These are phyloP conservation scores for Hafferia zeledoni DNA, from an alignment of 2,797 vertebrate genomes.

Conservation along the genomic window DNA sequence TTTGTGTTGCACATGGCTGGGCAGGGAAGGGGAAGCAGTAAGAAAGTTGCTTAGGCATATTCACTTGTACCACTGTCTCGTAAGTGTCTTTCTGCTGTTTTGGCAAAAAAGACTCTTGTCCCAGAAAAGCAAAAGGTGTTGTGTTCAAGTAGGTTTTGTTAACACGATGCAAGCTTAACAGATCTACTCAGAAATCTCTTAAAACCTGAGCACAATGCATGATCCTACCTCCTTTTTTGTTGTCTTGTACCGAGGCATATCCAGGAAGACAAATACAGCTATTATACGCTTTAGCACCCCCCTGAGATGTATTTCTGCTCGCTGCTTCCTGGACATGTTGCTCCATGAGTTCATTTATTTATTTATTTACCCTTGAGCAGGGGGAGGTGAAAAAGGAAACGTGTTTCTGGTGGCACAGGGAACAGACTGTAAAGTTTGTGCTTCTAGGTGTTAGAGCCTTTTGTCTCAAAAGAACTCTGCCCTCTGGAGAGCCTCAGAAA, in stretches of 20 bases:
- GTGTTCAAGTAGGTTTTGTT: not conserved
- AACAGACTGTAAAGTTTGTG: conserved; percentile 13
- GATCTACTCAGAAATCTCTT: conserved; percentile 31
- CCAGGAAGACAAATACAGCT: conserved; percentile 56
- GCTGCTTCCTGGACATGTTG: conserved; percentile 1
- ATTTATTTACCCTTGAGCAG: not conserved
- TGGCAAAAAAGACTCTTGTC: not conserved
- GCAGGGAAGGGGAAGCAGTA: not conserved
- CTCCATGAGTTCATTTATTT: not conserved
- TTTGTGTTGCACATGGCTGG: not conserved
- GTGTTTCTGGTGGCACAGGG: conserved; percentile 18
- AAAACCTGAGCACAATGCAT: conserved; percentile 36
- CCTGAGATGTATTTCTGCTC: conserved; percentile 45
- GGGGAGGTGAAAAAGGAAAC: not conserved
- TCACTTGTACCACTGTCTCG: not conserved
- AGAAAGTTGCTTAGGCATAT: not conserved
- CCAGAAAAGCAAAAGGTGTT: not conserved
- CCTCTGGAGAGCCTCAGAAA: conserved; percentile 38
- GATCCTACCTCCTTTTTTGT: not conserved
- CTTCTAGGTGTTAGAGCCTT: not conserved
- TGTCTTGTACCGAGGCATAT: conserved; percentile 28
- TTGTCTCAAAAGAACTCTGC: conserved; percentile 8
- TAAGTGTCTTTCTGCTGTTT: not conserved
- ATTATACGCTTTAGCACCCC: conserved; percentile 44
- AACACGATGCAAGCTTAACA: conserved; percentile 24